Evolutionary conservation across 1,140 invertebrate genomes (phyloP), one percentile per base, ranked within the genome.

Genomic region (Calosoma granatense): DNA sequence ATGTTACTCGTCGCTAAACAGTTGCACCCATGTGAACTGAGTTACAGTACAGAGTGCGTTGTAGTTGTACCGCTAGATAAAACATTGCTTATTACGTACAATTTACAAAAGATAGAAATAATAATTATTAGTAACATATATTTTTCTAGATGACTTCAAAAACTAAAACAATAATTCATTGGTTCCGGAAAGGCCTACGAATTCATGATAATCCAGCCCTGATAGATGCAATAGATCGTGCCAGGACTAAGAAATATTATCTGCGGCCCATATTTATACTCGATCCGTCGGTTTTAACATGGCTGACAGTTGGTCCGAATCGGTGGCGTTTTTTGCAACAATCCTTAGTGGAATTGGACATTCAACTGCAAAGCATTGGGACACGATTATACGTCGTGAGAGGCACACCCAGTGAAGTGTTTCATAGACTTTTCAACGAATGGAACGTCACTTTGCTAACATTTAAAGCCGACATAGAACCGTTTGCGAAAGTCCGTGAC

Each of bases 191-290:
- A 66, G 85, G 84, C 56, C 74, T 87, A 26, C 75, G 85, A 58
- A 70, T 87, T 20, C 85, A 88, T 65, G 85, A 88, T 65, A 86
- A 87, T 67, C 83, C 85, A 15, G 81, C 83, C 6, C 68, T 87
- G 36, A 61, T 75, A 1, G 76, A 79, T 58, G 79, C 81, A 22
- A 76, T 81, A 20, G 72, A 76, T 51, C 72, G 75, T 72, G 73
- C 72, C 53, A 66, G 73, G 61, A 76, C 75, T 12, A 65, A 73
- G 1, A 71, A 76, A 63, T 72, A 71, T 54, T 61, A 63, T 22
- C 67, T 84, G 9, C 76, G 81, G 22, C 84, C 85, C 20, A 76
- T 87, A 53, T 88, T 84, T 66, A 78, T 87, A 39, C 65, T 87
- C 6, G 84, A 88, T 64, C 78, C 83, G 1, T 79, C 80, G 61